Evolutionary conservation across 2,797 vertebrate species (phyloP), one percentile per base, ranked within the genome.

Genomic region (Chelon labrosus): DNA sequence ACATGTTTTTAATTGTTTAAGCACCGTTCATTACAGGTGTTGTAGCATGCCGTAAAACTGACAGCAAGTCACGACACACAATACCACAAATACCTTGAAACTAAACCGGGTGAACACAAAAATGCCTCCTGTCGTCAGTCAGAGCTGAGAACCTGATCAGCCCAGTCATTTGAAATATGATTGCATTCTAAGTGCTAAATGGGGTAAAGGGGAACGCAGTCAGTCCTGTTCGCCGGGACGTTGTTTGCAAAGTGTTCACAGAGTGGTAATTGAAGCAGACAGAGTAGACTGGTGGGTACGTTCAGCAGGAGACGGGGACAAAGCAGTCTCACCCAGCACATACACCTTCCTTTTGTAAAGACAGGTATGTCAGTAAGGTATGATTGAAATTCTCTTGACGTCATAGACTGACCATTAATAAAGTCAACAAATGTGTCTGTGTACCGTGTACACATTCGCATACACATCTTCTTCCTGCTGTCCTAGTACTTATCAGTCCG

Each of bases 201-300:
- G 41, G 59, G 27, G 38, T 42, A 31, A 66, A 70, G 47, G 42
- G 76, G 47, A 69, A 75, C 1, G 7, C 2, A 41, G 62, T 79
- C 47, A 17, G 17, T 80, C 55, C 67, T 80, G 72, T 70, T 62
- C 14, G 67, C 54, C 16, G 5, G 58, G 60, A 56, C 0, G 46
- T 67, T 42, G 59, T 75, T 46, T 41, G 6, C 49, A 57, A 80
- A 65, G 10, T 54, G 44, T 60, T 39, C 20, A 11, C 42, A 63
- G 69, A 83, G 79, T 68, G 65, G 52, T 80, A 14, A 63, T 52
- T 58, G n/a, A 51, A 57, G 42, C 46, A 27, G 44, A 17, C 17
- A 0, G 17, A 50, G 25, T 10, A 25, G 17, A 25, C 14, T 61
- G 22, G 17, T 64, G 19, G 35, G 37, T 12, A 12, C 7, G 37